These are phyloP conservation scores for Polyommatus icarus DNA, from an alignment of 2,888 invertebrate species.

Conservation along the genomic window DNA sequence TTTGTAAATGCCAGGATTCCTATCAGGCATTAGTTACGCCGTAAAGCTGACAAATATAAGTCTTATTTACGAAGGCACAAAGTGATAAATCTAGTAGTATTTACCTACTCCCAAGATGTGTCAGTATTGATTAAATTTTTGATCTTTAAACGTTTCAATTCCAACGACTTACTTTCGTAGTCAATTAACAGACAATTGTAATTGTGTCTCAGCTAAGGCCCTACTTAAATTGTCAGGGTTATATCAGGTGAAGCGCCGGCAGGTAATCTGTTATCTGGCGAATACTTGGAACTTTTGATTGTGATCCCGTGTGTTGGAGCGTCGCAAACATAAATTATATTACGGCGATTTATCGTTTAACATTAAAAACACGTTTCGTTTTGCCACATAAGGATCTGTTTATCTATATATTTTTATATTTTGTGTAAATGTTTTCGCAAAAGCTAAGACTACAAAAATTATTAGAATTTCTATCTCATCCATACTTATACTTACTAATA, in stretches of 20 bases:
- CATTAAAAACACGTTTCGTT: slow-evolving; percentile 28
- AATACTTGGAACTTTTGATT: slow-evolving; percentile 53
- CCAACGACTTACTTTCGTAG: neutral
- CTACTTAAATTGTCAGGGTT: slow-evolving; percentile 52
- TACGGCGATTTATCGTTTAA: slow-evolving; percentile 22
- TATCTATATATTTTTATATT: neutral
- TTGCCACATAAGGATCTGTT: neutral
- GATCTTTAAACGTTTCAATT: too few species aligned
- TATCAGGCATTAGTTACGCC: neutral
- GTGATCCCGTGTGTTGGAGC: slow-evolving; percentile 37
- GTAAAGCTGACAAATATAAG: too few species aligned
- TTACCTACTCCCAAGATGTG: too few species aligned
- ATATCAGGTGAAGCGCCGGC: slow-evolving; percentile 42
- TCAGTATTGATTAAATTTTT: too few species aligned
- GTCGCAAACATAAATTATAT: slow-evolving; percentile 8
- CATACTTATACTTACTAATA: too few species aligned
- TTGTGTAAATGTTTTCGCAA: neutral
- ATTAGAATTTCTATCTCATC: neutral
- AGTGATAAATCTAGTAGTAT: neutral
- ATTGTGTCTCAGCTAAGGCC: neutral
- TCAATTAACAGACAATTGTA: neutral
- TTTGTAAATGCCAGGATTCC: neutral
- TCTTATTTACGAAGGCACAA: neutral
- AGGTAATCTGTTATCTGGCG: slow-evolving; percentile 58
- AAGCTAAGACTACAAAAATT: neutral